phyloP scores from a whole-genome alignment of 2,113 vertebrate species.

The Ceratotherium simum region DNA sequence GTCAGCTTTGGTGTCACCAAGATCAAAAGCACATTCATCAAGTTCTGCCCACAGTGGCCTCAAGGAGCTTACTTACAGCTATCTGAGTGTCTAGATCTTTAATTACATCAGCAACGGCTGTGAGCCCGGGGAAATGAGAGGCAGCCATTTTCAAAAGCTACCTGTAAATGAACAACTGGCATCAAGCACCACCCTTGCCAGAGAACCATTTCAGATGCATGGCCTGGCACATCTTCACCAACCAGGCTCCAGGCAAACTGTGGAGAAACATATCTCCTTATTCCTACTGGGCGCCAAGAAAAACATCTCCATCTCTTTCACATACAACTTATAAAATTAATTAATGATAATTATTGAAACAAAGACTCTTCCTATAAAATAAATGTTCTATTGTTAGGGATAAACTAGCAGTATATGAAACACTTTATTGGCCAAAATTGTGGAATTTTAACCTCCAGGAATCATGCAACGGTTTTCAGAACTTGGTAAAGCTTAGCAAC shows the following conservation, averaged over 20 bases:
- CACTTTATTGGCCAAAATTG: neutral
- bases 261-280: neutral
- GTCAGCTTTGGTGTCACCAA: constrained; percentile 24
- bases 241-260: constrained; percentile 25
- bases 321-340: constrained; percentile 26
- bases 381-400: neutral
- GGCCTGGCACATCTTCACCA: neutral
- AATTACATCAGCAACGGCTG: constrained; percentile 88
- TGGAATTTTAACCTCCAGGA: constrained; percentile 4
- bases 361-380: constrained; percentile 31
- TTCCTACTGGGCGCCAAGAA: neutral
- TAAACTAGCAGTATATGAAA: neutral
- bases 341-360: neutral
- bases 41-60: constrained; percentile 34
- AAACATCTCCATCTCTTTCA: neutral
- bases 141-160: constrained; percentile 85
- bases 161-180: constrained; percentile 77
- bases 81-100: constrained; percentile 90
- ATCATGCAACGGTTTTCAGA: constrained; percentile 12
- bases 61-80: constrained; percentile 87
- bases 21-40: constrained; percentile 75
- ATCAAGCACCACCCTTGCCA: constrained; percentile 69
- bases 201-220: neutral
- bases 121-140: constrained; percentile 86
- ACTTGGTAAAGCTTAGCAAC: neutral